phyloP scores from a whole-genome alignment of 2,113 vertebrate genomes.

The Eidolon helvum region DNA sequence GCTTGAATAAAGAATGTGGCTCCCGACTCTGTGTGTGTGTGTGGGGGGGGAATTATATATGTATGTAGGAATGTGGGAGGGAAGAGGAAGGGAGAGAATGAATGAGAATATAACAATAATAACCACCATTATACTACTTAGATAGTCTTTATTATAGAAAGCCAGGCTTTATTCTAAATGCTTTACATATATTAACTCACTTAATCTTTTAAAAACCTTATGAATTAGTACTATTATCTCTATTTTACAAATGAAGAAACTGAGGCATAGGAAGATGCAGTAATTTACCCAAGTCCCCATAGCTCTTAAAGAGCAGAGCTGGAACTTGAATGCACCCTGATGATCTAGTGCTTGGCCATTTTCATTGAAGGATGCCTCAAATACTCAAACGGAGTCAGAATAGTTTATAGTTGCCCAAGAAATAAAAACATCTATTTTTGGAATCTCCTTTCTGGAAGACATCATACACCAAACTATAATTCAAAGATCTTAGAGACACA shows the following conservation, averaged over 20 bases:
- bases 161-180: not conserved
- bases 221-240: not conserved
- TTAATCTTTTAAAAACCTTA: slow-evolving; percentile 16
- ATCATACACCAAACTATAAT: not conserved
- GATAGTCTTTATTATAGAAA: not conserved
- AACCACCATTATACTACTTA: not conserved
- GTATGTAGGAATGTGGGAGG: not conserved
- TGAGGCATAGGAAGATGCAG: not conserved
- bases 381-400: not conserved
- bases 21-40: not conserved
- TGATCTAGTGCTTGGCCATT: not conserved
- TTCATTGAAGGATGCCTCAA: not conserved
- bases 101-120: not conserved
- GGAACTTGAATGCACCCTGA: not conserved
- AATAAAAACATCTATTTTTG: not conserved
- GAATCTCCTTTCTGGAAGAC: not conserved
- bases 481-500: not conserved
- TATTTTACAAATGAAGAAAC: not conserved
- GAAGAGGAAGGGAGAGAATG: not conserved
- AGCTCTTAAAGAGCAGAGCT: slow-evolving; percentile 12
- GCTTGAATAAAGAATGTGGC: not conserved
- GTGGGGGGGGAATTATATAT: not conserved
- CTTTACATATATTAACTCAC: not conserved
- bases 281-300: not conserved
- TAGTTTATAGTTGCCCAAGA: not conserved